Evolutionary conservation across 2,888 invertebrate genomes (phyloP).

Genomic region (Eupithecia centaureata): DNA sequence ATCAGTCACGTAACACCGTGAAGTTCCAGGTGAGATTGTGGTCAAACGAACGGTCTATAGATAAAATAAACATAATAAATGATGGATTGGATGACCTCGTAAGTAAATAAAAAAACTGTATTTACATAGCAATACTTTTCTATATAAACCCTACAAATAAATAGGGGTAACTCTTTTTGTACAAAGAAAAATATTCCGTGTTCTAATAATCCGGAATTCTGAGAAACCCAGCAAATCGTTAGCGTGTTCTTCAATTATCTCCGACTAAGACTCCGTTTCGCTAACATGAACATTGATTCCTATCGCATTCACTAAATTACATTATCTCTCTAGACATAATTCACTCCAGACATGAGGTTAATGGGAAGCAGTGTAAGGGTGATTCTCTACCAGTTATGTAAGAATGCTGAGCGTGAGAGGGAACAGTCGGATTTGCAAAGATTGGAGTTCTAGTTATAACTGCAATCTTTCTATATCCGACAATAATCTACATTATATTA

Average conservation of each 20-base stretch:
- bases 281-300: conserved; percentile 29
- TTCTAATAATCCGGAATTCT: neutral
- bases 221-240: conserved; percentile 5
- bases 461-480: too few relatives aligned
- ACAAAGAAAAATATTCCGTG: neutral
- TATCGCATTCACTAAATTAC: conserved; percentile 20
- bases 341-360: conserved; percentile 18
- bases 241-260: conserved; percentile 15
- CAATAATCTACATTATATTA: too few relatives aligned
- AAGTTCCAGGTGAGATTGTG: neutral
- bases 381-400: too few relatives aligned
- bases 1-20: neutral
- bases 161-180: neutral
- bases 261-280: conserved; percentile 11
- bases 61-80: neutral
- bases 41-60: neutral
- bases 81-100: neutral
- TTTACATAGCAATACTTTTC: neutral
- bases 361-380: conserved; percentile 9
- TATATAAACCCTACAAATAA: neutral
- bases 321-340: conserved; percentile 25
- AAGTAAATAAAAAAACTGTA: neutral
- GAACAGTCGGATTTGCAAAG: neutral
- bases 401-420: neutral
- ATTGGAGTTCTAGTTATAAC: too few relatives aligned